phyloP scores from a whole-genome alignment of 2,888 invertebrate genomes.

The Dastarcus helophoroides region DNA sequence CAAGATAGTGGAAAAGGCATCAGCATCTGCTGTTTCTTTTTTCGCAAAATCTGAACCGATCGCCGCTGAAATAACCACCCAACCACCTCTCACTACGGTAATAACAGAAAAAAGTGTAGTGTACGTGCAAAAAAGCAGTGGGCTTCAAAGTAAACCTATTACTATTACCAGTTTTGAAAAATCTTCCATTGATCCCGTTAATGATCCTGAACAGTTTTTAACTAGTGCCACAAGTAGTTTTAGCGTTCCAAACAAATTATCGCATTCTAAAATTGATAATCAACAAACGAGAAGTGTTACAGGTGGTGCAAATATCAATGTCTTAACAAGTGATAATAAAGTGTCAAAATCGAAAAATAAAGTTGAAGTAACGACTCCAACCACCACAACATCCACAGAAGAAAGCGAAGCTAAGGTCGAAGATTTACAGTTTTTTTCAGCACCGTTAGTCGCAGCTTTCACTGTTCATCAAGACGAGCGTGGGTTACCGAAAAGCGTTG shows the following conservation, averaged over 20 bases:
- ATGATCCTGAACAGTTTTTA: conserved; percentile 26
- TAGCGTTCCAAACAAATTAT: conserved; percentile 9
- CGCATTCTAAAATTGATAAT: conserved; percentile 13
- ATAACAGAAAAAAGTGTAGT: conserved; percentile 21
- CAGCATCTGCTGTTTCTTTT: conserved; percentile 48
- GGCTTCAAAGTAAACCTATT: conserved; percentile 25
- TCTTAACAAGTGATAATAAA: neutral
- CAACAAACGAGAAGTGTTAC: conserved; percentile 6
- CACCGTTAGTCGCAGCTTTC: conserved; percentile 73
- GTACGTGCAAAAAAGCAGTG: conserved; percentile 28
- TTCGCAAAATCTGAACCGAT: conserved; percentile 41
- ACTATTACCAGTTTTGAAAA: conserved; percentile 19
- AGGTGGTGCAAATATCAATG: conserved; percentile 4
- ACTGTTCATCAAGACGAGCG: conserved; percentile 73
- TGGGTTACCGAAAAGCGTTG: conserved; percentile 68
- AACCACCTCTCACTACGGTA: conserved; percentile 9
- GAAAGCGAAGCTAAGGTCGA: conserved; percentile 52
- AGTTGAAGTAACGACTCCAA: conserved; percentile 29
- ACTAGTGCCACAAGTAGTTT: conserved; percentile 29
- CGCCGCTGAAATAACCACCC: conserved; percentile 12
- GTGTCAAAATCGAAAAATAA: conserved; percentile 12
- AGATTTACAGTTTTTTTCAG: conserved; percentile 69
- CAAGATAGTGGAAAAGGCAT: conserved; percentile 36
- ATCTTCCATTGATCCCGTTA: conserved; percentile 13
- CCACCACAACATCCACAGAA: conserved; percentile 54